Evolutionary conservation across 1,140 invertebrate genomes (phyloP).

Genomic region (Trichonephila inaurata): DNA sequence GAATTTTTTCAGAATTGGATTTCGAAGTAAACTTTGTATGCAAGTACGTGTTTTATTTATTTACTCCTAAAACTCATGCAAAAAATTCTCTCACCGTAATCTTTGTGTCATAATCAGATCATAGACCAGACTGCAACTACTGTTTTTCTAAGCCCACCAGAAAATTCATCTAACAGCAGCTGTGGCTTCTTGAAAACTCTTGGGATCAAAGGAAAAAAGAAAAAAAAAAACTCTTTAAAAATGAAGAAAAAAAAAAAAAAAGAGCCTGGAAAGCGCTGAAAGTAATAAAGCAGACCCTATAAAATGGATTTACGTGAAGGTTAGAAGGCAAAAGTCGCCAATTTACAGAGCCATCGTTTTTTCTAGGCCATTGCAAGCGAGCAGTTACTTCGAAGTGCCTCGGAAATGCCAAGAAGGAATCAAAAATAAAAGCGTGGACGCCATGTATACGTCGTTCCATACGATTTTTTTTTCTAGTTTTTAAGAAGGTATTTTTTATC

Average conservation of each 20-base stretch:
- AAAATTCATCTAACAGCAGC: conserved; percentile 42
- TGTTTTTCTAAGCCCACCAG: not conserved
- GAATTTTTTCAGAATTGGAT: not conserved
- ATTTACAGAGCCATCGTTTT: conserved; percentile 58
- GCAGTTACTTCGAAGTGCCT: conserved; percentile 21
- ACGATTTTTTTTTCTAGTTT: not conserved
- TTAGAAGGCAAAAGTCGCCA: conserved; percentile 57
- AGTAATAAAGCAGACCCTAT: conserved; percentile 62
- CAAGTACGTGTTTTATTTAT: not conserved
- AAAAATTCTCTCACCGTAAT: not conserved
- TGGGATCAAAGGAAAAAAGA: conserved; percentile 29
- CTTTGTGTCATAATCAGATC: conserved; percentile 7
- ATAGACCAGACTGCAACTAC: not conserved
- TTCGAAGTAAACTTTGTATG: not conserved
- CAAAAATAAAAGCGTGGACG: not conserved
- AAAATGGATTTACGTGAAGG: conserved; percentile 61
- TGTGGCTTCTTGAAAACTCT: conserved; percentile 31
- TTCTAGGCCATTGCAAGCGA: conserved; percentile 45
- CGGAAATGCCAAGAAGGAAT: not conserved
- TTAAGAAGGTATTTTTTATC: not conserved
- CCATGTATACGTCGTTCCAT: not conserved
- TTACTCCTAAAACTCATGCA: not conserved
- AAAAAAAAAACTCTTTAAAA: not conserved
- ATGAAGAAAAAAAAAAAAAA: not conserved
- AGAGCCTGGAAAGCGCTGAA: conserved; percentile 20